Conservation (phyloP, 2,113 vertebrate genomes). For the Anser cygnoides region DNA sequence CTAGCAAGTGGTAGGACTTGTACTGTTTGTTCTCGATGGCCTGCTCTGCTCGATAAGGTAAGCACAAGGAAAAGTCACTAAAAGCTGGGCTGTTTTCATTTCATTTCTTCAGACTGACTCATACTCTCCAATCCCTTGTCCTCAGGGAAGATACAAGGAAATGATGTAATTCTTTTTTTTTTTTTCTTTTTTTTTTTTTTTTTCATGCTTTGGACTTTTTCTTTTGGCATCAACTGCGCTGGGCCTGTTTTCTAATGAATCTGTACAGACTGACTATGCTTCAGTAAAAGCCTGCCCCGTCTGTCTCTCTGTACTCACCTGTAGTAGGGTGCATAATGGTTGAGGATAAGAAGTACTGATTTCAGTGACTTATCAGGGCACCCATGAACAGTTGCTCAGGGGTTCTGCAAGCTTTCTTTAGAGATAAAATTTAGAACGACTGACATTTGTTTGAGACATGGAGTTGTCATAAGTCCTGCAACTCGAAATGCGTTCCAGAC, state of each 20-base stretch:
- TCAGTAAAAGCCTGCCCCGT: background rate
- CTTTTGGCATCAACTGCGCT: slow-evolving; percentile 41
- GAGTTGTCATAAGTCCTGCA: background rate
- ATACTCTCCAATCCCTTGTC: slow-evolving; percentile 72
- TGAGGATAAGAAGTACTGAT: background rate
- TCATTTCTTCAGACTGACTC: slow-evolving; percentile 76
- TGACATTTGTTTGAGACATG: background rate
- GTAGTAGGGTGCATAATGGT: background rate
- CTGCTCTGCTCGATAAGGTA: slow-evolving; percentile 28
- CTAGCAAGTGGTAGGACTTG: background rate
- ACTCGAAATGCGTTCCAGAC: background rate
- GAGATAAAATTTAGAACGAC: background rate
- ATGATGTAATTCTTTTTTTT: slow-evolving; percentile 70
- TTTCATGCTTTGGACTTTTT: slow-evolving; percentile 46
- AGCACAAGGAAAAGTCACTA: slow-evolving; percentile 63
- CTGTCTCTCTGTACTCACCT: background rate
- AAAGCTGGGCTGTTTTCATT: slow-evolving; percentile 69
- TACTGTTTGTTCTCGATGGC: background rate
- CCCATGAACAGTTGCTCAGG: background rate
- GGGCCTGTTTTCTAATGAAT: slow-evolving; percentile 65
- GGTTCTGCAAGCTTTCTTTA: background rate
- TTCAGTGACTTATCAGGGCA: background rate
- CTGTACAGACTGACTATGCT: background rate
- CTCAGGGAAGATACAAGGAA: slow-evolving; percentile 79
- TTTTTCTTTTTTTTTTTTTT: slow-evolving; percentile 8